These are phyloP conservation scores for Tetragnatha montana DNA, from an alignment of 2,888 invertebrate species.

Conservation along the genomic window DNA sequence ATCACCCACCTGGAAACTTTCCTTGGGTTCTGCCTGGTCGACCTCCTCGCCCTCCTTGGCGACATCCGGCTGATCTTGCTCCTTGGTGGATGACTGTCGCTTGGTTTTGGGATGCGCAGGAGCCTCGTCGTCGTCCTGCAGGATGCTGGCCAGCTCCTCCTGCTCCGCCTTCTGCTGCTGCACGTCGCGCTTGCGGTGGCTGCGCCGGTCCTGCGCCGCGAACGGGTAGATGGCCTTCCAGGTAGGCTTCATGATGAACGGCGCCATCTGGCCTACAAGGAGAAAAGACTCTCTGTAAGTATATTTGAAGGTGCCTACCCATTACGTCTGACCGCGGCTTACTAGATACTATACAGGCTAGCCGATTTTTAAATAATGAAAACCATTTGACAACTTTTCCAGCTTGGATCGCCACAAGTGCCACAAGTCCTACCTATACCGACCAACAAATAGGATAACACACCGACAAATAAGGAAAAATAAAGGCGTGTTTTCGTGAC, in stretches of 20 bases:
- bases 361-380: too few species aligned
- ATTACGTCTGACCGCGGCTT: too few species aligned
- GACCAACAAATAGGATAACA: too few species aligned
- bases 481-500: too few species aligned
- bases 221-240: conserved; percentile 61
- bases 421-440: too few species aligned
- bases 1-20: conserved; percentile 54
- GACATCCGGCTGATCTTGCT: neutral
- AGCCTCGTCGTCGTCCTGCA: conserved; percentile 45
- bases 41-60: conserved; percentile 1
- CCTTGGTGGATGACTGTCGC: conserved; percentile 32
- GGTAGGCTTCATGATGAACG: conserved; percentile 55
- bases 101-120: conserved; percentile 47
- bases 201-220: conserved; percentile 11
- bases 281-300: too few species aligned
- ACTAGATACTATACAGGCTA: too few species aligned
- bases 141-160: conserved; percentile 52
- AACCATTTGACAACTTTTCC: too few species aligned
- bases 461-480: too few species aligned
- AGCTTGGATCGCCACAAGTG: too few species aligned
- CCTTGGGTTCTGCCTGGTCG: conserved; percentile 27
- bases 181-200: conserved; percentile 6
- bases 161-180: conserved; percentile 21
- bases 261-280: conserved; percentile 37
- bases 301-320: too few species aligned